Evolutionary conservation across 2,888 invertebrate species (phyloP).

Genomic region (Pyrgus malvae): DNA sequence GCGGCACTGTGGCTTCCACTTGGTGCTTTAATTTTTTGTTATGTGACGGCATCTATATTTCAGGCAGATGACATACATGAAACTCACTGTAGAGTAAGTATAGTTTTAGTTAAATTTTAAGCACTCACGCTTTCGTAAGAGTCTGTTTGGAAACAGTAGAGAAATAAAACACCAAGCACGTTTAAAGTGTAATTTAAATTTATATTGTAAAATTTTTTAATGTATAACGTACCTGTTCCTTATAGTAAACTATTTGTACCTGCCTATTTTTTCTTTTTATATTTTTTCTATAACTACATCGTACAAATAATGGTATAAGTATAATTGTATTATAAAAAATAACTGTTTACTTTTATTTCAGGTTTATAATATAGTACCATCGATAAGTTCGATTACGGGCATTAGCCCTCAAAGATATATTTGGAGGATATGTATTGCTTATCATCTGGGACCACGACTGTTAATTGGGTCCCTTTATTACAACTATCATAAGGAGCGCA

Average conservation of each 20-base stretch:
- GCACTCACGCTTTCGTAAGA: too few species aligned
- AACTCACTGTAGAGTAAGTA: conserved; percentile 95
- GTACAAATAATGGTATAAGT: neutral
- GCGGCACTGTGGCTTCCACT: conserved; percentile 93
- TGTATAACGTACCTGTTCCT: too few species aligned
- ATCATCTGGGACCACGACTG: conserved; percentile 95
- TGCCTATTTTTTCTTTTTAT: too few species aligned
- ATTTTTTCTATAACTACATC: neutral
- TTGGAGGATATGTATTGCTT: conserved; percentile 95
- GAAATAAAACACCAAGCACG: too few species aligned
- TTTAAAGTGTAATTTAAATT: too few species aligned
- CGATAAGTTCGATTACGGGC: conserved; percentile 97
- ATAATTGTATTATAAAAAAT: neutral
- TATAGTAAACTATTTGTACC: too few species aligned
- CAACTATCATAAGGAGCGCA: conserved; percentile 88
- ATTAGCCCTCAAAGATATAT: conserved; percentile 95
- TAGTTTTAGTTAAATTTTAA: neutral
- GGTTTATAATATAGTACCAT: conserved; percentile 97
- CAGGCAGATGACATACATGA: conserved; percentile 97
- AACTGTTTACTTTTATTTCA: conserved; percentile 50
- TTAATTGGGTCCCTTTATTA: conserved; percentile 93
- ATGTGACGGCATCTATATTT: conserved; percentile 93
- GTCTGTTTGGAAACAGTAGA: too few species aligned
- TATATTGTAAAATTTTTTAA: too few species aligned
- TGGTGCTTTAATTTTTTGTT: conserved; percentile 92